phyloP scores from a whole-genome alignment of 2,888 invertebrate genomes.

The Pachliopta kotzebuea region DNA sequence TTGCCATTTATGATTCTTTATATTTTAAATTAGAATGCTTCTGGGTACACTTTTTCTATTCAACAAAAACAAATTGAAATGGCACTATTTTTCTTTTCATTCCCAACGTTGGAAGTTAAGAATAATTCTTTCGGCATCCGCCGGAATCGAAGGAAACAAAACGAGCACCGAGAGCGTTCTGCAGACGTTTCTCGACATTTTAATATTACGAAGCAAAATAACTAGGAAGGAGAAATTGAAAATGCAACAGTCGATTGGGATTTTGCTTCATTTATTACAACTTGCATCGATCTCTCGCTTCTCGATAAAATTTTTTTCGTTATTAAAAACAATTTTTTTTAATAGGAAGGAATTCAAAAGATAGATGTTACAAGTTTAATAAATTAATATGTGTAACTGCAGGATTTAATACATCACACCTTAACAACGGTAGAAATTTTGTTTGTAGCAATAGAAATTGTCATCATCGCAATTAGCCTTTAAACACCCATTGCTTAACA shows the following conservation, averaged over 20 bases:
- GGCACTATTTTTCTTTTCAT: conserved; percentile 3
- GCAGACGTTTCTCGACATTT: conserved; percentile 19
- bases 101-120: conserved; percentile 3
- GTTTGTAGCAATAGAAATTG: no score
- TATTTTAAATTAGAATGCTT: background rate
- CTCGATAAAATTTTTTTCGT: conserved; percentile 1
- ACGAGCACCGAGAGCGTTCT: conserved; percentile 12
- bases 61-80: background rate
- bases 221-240: conserved; percentile 7
- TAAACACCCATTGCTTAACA: no score
- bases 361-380: no score
- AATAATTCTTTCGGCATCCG: conserved; percentile 11
- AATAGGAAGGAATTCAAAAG: no score
- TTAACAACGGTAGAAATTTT: no score
- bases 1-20: no score
- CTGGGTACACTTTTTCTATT: background rate
- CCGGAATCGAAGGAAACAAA: conserved; percentile 1
- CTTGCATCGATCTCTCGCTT: conserved; percentile 10
- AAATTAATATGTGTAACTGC: no score
- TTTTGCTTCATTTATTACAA: conserved; percentile 9
- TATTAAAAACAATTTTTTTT: background rate
- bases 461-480: no score
- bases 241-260: conserved; percentile 21
- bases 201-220: conserved; percentile 20
- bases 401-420: no score